Evolutionary conservation across 2,888 invertebrate genomes (phyloP).

Genomic region (Achlya flavicornis): DNA sequence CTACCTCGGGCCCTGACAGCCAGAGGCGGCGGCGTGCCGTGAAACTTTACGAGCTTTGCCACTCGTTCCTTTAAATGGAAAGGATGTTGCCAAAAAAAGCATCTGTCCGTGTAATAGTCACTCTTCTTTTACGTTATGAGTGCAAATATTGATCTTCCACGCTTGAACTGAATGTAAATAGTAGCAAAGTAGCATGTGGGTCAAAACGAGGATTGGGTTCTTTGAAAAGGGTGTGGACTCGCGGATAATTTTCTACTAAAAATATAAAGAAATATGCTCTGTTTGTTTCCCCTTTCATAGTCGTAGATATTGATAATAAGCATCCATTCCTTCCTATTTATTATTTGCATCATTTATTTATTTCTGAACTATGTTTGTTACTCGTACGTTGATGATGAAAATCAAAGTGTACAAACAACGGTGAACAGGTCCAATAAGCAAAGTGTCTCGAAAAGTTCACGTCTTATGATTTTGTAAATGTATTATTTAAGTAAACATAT

Average conservation of each 20-base stretch:
- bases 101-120: constrained; percentile 38
- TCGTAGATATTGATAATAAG: constrained; percentile 1
- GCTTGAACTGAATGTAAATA: constrained; percentile 39
- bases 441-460: no score
- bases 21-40: constrained; percentile 56
- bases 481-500: no score
- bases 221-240: constrained; percentile 12
- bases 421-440: no score
- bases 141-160: constrained; percentile 39
- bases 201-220: constrained; percentile 28
- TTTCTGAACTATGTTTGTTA: neutral
- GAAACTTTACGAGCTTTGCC: constrained; percentile 59
- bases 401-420: neutral
- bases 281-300: constrained; percentile 9
- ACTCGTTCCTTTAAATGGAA: constrained; percentile 34
- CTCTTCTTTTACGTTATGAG: constrained; percentile 38
- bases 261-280: constrained; percentile 13
- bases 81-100: constrained; percentile 39
- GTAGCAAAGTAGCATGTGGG: constrained; percentile 29
- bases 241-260: constrained; percentile 14
- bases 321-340: neutral
- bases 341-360: neutral
- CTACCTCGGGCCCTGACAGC: constrained; percentile 44
- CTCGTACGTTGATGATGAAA: neutral
- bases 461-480: no score